A percentile compares a stretch with the other conserved stretches of the same genome.
Evolutionary conservation across 2,888 invertebrate genomes (phyloP).

Genomic region (Salpingus planirostris): DNA sequence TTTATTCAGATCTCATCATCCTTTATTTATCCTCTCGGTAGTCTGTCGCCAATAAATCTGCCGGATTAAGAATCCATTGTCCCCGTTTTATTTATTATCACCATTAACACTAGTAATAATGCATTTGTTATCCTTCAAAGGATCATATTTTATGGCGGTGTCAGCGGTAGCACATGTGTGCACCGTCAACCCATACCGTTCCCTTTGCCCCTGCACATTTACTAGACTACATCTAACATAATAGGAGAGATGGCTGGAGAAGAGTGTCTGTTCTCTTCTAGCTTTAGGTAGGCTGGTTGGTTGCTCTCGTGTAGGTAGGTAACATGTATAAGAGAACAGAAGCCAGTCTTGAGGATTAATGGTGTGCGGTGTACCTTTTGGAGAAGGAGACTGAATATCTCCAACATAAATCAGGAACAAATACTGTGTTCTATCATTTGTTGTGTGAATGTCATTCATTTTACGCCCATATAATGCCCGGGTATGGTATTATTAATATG

Average conservation of each 20-base stretch:
- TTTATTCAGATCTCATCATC: constrained; percentile 35
- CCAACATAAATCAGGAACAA: constrained; percentile 39
- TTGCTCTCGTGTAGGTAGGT: too few species aligned
- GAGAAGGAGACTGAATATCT: constrained; percentile 38
- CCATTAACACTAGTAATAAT: constrained; percentile 45
- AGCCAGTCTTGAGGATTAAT: constrained; percentile 37
- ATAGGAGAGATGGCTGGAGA: neutral
- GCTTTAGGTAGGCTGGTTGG: neutral
- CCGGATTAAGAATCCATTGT: constrained; percentile 43
- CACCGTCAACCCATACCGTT: constrained; percentile 19
- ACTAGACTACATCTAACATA: too few species aligned
- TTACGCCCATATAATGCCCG: constrained; percentile 29
- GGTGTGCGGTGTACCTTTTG: constrained; percentile 39
- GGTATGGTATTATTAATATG: constrained; percentile 15
- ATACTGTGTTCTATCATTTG: constrained; percentile 37
- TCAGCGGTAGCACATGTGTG: constrained; percentile 37
- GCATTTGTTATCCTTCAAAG: constrained; percentile 44
- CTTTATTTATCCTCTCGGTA: constrained; percentile 30
- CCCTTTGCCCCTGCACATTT: constrained; percentile 2
- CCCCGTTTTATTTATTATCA: constrained; percentile 43
- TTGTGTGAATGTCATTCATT: constrained; percentile 37
- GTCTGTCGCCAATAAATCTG: constrained; percentile 38
- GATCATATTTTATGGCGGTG: constrained; percentile 39
- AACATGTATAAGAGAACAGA: constrained; percentile 27
- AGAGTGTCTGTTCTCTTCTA: neutral